Base-by-base conservation (phyloP, 2,113 vertebrate genomes). In the Amphiprion percula region DNA sequence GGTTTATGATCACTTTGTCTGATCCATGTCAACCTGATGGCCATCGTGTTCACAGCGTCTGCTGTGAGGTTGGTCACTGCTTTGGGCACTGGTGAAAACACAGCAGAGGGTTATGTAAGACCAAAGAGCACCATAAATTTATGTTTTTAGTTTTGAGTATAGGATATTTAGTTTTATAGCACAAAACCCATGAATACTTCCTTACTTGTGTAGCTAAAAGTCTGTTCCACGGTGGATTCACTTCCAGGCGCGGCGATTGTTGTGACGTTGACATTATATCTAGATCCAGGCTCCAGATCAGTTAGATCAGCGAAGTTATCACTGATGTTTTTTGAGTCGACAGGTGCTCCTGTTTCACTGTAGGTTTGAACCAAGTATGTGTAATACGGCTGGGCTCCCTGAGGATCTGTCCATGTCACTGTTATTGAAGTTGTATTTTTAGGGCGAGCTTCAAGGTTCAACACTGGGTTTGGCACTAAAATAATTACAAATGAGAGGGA, bases 391-490 rank as follows among this genome's bases (percentile, higher is more conserved):
- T 76, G 15, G 46, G 0, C 2, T 9, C 8, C 77, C 11, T 4
- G 10, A 0, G 93, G 89, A 0, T 41, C 0, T 12, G 21, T 80
- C 93, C 91, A 94, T 4, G 1, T 3, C 39, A 91, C 82, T 2
- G 5, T 19, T 17, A 91, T 19, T 16, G 82, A 86, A 46, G 63
- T 77, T 60, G 26, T 77, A 26, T 79, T 84, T 1, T 47, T 5
- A 12, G 73, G 55, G 4, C 10, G 67, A 41, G 80, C 74, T 50
- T 0, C 4, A 4, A 92, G 59, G 55, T 82, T 72, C 50, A 24
- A 8, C 65, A 94, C 91, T 12, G 91, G 86, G 49, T 91, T 88
- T 10, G 93, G 91, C 2, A 71, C 93, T 93, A 47, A 53, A 59
- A 55, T 61, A 41, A 86, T 1, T 7, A 54, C 2, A 56, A 60